Conservation (phyloP, 2,888 invertebrate genomes). For the Lasioglossum leucozonium region DNA sequence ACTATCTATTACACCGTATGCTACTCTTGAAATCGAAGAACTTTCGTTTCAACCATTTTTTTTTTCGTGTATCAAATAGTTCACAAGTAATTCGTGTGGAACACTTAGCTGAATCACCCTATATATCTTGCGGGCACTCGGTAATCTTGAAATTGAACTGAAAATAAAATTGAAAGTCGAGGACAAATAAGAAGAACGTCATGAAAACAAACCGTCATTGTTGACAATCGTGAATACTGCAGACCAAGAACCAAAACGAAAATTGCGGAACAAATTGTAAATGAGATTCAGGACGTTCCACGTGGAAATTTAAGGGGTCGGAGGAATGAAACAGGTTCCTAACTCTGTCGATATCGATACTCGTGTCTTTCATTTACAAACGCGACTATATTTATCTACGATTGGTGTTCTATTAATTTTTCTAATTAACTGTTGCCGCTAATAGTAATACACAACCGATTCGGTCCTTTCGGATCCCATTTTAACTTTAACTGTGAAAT, state of each 20-base stretch:
- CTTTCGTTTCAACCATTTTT: background rate
- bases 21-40: background rate
- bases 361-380: constrained; percentile 17
- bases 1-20: background rate
- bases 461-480: background rate
- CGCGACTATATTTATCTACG: constrained; percentile 23
- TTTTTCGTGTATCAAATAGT: background rate
- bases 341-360: constrained; percentile 21
- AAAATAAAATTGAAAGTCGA: constrained; percentile 12
- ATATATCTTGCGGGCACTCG: constrained; percentile 32
- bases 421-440: background rate
- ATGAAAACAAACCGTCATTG: constrained; percentile 22
- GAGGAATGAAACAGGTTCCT: constrained; percentile 34
- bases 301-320: background rate
- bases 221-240: constrained; percentile 47
- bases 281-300: background rate
- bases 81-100: background rate
- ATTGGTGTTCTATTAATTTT: constrained; percentile 10
- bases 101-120: background rate
- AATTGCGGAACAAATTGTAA: constrained; percentile 6
- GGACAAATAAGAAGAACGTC: background rate
- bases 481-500: background rate
- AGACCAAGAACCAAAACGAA: constrained; percentile 38
- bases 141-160: constrained; percentile 25
- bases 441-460: background rate